phyloP scores from a whole-genome alignment of 2,797 vertebrate species.

The Pseudocheirus occidentalis region DNA sequence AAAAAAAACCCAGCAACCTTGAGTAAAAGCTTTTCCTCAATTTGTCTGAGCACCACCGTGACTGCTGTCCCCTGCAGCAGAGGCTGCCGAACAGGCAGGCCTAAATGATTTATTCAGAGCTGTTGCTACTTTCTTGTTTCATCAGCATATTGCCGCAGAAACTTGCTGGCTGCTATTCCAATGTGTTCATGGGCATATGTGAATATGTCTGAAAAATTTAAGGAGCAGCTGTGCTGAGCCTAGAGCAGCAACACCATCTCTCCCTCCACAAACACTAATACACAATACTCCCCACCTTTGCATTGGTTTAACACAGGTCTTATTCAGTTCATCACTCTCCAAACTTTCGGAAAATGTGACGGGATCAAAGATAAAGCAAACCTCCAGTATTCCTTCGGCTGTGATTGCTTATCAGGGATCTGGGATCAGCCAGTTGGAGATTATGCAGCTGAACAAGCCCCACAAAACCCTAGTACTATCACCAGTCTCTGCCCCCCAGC shows the following conservation, averaged over 20 bases:
- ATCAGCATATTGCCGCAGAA: constrained; percentile 78
- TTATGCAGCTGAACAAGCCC: constrained; percentile 63
- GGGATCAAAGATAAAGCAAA: constrained; percentile 59
- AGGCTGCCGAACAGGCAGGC: constrained; percentile 76
- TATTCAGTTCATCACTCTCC: constrained; percentile 17
- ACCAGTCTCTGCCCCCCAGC: constrained; percentile 49
- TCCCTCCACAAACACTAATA: constrained; percentile 22
- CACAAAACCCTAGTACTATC: constrained; percentile 42
- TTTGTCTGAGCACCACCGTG: constrained; percentile 74
- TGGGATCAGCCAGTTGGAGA: constrained; percentile 52
- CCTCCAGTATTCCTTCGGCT: constrained; percentile 36
- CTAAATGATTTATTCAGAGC: constrained; percentile 84
- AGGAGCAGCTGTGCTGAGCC: constrained; percentile 18
- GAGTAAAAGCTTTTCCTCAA: constrained; percentile 83
- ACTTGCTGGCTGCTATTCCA: constrained; percentile 74
- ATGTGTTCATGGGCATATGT: constrained; percentile 75
- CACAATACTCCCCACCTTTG: neutral
- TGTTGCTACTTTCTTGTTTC: constrained; percentile 77
- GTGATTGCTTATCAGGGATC: constrained; percentile 39
- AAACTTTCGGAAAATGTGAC: constrained; percentile 68
- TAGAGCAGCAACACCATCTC: constrained; percentile 45
- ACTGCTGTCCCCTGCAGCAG: constrained; percentile 78
- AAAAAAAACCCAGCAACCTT: constrained; percentile 52
- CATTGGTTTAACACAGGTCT: neutral
- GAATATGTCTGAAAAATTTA: constrained; percentile 54